Base-by-base conservation (phyloP, 2,113 vertebrate species). In the Prionailurus viverrinus region DNA sequence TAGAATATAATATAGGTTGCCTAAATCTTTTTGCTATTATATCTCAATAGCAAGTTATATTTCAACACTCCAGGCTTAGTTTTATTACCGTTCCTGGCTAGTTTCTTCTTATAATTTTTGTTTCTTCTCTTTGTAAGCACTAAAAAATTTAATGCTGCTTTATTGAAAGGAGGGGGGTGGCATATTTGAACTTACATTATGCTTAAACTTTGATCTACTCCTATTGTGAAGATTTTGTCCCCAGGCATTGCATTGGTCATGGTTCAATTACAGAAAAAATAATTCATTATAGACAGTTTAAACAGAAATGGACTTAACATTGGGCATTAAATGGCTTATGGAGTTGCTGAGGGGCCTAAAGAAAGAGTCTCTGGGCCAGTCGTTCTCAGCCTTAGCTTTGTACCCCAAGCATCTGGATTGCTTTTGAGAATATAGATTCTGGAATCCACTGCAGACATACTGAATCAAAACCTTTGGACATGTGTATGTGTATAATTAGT, bases 1-100 rank as follows among this genome's bases (percentile, higher is more conserved):
- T 5, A 88, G 39, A 91, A 9, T 58, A 21, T 48, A 80, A 45
- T 61, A 65, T 48, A 78, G 41, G 2, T 12, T 80, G 82, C 27
- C 11, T 87, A 85, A 82, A 12, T 6, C 25, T 66, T 84, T 92
- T 78, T 55, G 16, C 27, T 66, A 39, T 88, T 85, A 29, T 74
- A 36, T 93, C 80, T 92, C 51, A 95, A 48, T 10, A 65, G 13
- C 15, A 85, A 81, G 14, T 68, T 97, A 19, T 48, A 86, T 91
- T 93, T 93, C 48, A 95, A 90, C 96, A 97, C 74, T 82, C 53
- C 71, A 89, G 29, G 51, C 27, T 95, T 79, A 25, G 53, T 91
- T 94, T 95, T 51, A 51, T 83, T 68, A 63, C 9, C 25, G 69
- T 65, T 76, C 55, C 65, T 69, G 36, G 6, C 21, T 55, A 79